phyloP scores from a whole-genome alignment of 2,797 vertebrate species.

The Sebastes ruberrimus region DNA sequence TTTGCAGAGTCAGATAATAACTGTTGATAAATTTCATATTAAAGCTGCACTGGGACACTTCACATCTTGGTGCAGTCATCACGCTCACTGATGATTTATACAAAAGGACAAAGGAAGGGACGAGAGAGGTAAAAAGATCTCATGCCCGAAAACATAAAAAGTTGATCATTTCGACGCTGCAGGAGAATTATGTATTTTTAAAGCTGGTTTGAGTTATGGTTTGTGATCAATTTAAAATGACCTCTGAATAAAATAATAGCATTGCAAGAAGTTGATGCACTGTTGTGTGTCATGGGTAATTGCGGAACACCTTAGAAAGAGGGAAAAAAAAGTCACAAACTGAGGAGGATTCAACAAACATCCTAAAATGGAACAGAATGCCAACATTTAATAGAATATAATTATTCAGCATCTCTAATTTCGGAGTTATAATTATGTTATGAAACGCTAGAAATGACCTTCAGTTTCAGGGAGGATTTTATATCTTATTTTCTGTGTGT shows the following conservation, averaged over 20 bases:
- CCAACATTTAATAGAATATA: not conserved
- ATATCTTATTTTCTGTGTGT: not conserved
- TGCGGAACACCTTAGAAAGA: not conserved
- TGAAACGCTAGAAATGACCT: not conserved
- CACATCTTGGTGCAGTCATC: slow-evolving; percentile 29
- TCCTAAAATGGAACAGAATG: not conserved
- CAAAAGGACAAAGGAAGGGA: not conserved
- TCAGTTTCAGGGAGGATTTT: not conserved
- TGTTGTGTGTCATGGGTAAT: not conserved
- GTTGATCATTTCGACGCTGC: not conserved
- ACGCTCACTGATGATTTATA: slow-evolving; percentile 1
- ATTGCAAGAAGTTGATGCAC: too few relatives aligned
- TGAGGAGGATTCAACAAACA: not conserved
- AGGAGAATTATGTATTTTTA: not conserved
- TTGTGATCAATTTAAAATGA: not conserved
- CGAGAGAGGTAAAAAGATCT: not conserved
- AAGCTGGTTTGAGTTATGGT: not conserved
- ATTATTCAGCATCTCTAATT: not conserved
- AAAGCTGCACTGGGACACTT: slow-evolving; percentile 36
- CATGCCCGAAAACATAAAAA: not conserved
- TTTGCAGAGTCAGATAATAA: slow-evolving; percentile 46
- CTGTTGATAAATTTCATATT: slow-evolving; percentile 52
- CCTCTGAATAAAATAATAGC: not conserved
- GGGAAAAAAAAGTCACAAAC: not conserved
- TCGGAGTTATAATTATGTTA: not conserved